A percentile compares a stretch with the other conserved stretches of the same genome.
Conservation (phyloP, 2,113 vertebrate species). For the Sinocyclocheilus maitianheensis region DNA sequence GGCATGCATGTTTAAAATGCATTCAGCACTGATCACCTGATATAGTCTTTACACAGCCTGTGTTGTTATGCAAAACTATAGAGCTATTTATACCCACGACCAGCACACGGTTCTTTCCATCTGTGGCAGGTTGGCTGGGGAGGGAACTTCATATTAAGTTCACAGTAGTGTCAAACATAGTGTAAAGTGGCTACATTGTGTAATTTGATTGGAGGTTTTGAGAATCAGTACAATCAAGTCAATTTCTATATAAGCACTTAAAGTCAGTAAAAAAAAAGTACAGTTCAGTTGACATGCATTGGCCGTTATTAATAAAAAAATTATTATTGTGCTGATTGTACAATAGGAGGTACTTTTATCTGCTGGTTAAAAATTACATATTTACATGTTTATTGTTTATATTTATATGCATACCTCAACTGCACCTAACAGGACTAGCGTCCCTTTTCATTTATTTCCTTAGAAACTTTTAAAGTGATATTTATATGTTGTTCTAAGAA, state of each 20-base stretch:
- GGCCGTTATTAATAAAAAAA: too few species aligned
- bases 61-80: constrained; percentile 37
- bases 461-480: too few species aligned
- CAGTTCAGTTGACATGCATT: too few species aligned
- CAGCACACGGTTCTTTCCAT: constrained; percentile 51
- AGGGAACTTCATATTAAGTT: constrained; percentile 3
- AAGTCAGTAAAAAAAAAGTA: not conserved
- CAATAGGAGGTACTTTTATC: too few species aligned
- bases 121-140: constrained; percentile 43
- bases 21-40: constrained; percentile 60
- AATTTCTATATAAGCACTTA: not conserved
- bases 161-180: not conserved
- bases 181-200: too few species aligned
- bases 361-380: too few species aligned
- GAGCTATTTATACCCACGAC: constrained; percentile 59
- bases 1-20: constrained; percentile 56
- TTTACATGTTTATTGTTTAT: too few species aligned
- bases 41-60: constrained; percentile 41
- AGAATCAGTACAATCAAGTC: not conserved
- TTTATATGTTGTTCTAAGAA: too few species aligned
- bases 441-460: too few species aligned
- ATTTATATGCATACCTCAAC: too few species aligned
- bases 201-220: not conserved
- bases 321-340: too few species aligned
- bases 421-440: too few species aligned